Evolutionary conservation across 2,113 vertebrate genomes (phyloP).

Genomic region (Nesogale talazaci): DNA sequence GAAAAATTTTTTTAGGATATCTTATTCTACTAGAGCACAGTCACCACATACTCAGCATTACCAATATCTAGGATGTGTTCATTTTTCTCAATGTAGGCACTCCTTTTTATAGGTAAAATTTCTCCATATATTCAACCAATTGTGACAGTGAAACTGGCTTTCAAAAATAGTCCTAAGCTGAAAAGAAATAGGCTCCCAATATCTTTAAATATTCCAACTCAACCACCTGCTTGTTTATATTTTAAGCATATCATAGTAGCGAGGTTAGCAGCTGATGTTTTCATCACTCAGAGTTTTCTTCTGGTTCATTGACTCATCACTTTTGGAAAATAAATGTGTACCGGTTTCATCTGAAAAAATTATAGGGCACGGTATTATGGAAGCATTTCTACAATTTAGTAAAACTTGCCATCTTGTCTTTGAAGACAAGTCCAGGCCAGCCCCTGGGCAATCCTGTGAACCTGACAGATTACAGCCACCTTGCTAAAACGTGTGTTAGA

Average conservation of each 20-base stretch:
- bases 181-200: neutral
- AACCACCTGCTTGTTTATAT: neutral
- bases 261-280: neutral
- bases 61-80: neutral
- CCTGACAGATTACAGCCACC: neutral
- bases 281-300: neutral
- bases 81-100: neutral
- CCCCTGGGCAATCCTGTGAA: neutral
- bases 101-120: neutral
- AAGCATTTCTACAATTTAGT: neutral
- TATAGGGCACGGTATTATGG: neutral
- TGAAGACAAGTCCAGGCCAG: neutral
- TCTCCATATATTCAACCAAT: neutral
- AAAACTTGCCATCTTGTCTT: neutral
- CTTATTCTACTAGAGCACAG: no score
- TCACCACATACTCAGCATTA: neutral
- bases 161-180: neutral
- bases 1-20: no score
- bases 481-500: no score
- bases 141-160: neutral
- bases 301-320: neutral
- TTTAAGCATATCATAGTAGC: neutral
- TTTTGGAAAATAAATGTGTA: neutral
- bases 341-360: neutral
- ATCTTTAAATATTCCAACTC: neutral